A percentile compares a stretch with the other conserved stretches of the same genome.
phyloP scores from a whole-genome alignment of 2,888 invertebrate genomes.

The Phyto melanocephala region DNA sequence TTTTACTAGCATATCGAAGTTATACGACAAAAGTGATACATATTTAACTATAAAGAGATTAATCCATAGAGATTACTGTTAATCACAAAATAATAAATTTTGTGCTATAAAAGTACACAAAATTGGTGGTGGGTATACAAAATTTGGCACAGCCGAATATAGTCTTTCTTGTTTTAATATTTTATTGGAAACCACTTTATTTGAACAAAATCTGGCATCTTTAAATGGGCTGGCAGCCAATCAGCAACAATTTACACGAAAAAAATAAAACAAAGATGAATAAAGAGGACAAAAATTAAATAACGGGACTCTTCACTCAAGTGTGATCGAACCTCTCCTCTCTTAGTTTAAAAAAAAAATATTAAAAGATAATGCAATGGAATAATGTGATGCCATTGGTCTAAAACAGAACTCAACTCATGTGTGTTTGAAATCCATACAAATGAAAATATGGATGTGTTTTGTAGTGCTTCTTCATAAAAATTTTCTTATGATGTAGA shows the following conservation, averaged over 20 bases:
- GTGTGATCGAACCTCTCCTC: constrained; percentile 12
- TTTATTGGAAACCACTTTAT: too few species aligned
- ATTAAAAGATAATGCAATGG: constrained; percentile 7
- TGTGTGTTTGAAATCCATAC: not conserved
- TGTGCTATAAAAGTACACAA: too few species aligned
- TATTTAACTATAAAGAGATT: too few species aligned
- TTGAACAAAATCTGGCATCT: constrained; percentile 40
- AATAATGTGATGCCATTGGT: constrained; percentile 52
- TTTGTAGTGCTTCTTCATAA: not conserved
- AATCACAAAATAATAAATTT: too few species aligned
- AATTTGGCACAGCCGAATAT: too few species aligned
- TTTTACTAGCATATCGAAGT: too few species aligned
- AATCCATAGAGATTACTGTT: too few species aligned
- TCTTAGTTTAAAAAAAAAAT: not conserved
- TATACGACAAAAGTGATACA: too few species aligned
- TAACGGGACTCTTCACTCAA: not conserved
- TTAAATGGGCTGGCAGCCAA: constrained; percentile 18
- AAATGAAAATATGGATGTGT: not conserved
- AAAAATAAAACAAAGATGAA: not conserved
- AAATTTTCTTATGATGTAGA: constrained; percentile 21
- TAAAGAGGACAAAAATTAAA: not conserved
- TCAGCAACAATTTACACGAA: constrained; percentile 27
- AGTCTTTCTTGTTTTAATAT: too few species aligned
- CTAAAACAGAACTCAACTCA: constrained; percentile 19
- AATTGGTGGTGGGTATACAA: too few species aligned